phyloP scores from a whole-genome alignment of 2,888 invertebrate genomes.

The Tipula unca region DNA sequence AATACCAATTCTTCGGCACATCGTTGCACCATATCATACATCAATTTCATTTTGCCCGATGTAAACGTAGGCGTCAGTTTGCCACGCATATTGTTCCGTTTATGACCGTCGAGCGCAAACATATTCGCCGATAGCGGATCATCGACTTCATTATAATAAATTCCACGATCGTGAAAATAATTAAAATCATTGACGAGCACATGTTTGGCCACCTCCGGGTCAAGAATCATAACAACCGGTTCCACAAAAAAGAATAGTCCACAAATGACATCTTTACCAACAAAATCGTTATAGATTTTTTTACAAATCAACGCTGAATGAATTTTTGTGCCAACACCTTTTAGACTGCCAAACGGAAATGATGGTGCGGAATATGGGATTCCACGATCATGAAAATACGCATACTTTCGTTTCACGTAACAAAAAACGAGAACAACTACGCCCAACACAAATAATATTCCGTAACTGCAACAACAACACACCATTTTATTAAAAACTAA shows the following conservation, averaged over 20 bases:
- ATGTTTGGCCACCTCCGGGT: constrained; percentile 32
- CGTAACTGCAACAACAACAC: background rate
- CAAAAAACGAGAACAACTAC: background rate
- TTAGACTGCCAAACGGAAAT: constrained; percentile 30
- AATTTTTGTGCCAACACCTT: constrained; percentile 28
- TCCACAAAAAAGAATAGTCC: constrained; percentile 24
- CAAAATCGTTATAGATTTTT: constrained; percentile 24
- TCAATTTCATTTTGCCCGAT: constrained; percentile 44
- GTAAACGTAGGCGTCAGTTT: constrained; percentile 45
- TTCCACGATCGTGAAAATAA: constrained; percentile 37
- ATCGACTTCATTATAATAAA: constrained; percentile 32
- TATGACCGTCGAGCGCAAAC: constrained; percentile 35
- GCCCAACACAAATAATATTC: background rate
- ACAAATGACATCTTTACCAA: constrained; percentile 22
- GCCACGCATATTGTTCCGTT: constrained; percentile 43
- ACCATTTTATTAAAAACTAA: constrained; percentile 22
- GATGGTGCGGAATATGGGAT: constrained; percentile 34
- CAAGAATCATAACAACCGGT: constrained; percentile 23
- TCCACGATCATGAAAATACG: constrained; percentile 29
- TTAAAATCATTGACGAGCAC: constrained; percentile 38
- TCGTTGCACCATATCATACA: constrained; percentile 37
- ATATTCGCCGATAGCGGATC: constrained; percentile 38
- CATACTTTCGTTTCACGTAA: constrained; percentile 21
- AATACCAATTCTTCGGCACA: constrained; percentile 30
- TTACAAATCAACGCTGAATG: constrained; percentile 30